Evolutionary conservation across 1,140 invertebrate genomes (phyloP).

Genomic region (Drosophila funebris): DNA sequence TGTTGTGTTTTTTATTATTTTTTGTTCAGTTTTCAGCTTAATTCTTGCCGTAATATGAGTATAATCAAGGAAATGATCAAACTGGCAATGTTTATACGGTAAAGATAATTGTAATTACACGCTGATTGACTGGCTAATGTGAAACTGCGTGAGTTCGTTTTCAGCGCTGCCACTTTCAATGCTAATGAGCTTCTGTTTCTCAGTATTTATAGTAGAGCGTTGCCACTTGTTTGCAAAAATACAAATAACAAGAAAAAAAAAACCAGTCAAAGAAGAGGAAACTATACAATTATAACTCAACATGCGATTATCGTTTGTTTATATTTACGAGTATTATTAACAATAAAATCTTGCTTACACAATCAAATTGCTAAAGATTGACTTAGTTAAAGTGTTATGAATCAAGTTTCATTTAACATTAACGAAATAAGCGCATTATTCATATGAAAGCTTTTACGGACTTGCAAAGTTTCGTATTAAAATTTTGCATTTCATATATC

Average conservation of each 20-base stretch:
- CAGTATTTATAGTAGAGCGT: neutral
- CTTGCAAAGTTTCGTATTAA: no score
- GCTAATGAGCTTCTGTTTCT: neutral
- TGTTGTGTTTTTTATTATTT: neutral
- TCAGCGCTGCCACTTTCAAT: neutral
- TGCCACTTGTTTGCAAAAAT: neutral
- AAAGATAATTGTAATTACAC: conserved; percentile 15
- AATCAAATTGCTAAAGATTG: no score
- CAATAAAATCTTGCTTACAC: neutral
- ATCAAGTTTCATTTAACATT: no score
- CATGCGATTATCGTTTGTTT: neutral
- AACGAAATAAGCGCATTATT: neutral
- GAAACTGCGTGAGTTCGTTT: conserved; percentile 7
- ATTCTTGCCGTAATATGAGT: neutral
- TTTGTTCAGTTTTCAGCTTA: neutral
- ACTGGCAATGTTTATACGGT: conserved; percentile 7
- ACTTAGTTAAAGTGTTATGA: no score
- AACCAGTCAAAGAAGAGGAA: neutral
- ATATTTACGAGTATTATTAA: neutral
- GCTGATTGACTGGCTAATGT: conserved; percentile 5
- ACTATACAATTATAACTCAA: neutral
- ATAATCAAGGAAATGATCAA: conserved; percentile 8
- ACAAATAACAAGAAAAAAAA: neutral
- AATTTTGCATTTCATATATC: no score
- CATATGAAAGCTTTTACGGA: no score